Base-by-base conservation (phyloP, 2,113 vertebrate genomes). In the Amia ocellicauda region DNA sequence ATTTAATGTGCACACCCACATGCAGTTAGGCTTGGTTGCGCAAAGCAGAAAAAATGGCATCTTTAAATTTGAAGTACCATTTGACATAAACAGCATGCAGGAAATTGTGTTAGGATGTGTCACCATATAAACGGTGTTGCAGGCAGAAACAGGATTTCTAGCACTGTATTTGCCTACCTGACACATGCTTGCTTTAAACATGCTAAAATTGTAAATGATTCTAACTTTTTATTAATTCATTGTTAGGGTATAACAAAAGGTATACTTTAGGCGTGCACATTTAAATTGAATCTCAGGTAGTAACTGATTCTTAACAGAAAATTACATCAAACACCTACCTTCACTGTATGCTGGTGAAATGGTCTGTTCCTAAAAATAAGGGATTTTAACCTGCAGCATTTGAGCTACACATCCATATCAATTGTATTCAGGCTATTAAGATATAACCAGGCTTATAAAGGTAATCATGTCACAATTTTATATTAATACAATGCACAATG, bases 61-160 rank as follows among this genome's bases (percentile, higher is more conserved):
- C n/a, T n/a, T n/a, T n/a, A 36, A 36, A 36, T 36, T 27, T 24
- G 19, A 54, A 43, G 60, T 65, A 56, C 20, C 62, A 56, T 50
- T 41, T 56, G 36, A 54, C 36, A 45, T 42, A 47, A 54, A 57
- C 24, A 17, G 29, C 54, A 24, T 4, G 45, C 20, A n/a, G 63
- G 55, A 70, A 53, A 28, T 58, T 43, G 55, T 62, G 49, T 49
- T 26, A 50, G 36, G 47, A 62, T 58, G 40, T 23, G 53, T 70
- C 43, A 20, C 16, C 17, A 29, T n/a, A 9, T 41, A 20, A 42
- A 31, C 24, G 9, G 31, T 36, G 31, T 36, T 49, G 28, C 24
- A 20, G 31, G 31, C 54, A 26, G 31, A 3, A 14, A 17, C 43
- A 36, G 8, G 42, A 50, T 41, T 50, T 23, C 3, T 36, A 36